These are phyloP conservation scores for Harpagus bidentatus DNA, from an alignment of 2,113 vertebrate species.

Conservation along the genomic window DNA sequence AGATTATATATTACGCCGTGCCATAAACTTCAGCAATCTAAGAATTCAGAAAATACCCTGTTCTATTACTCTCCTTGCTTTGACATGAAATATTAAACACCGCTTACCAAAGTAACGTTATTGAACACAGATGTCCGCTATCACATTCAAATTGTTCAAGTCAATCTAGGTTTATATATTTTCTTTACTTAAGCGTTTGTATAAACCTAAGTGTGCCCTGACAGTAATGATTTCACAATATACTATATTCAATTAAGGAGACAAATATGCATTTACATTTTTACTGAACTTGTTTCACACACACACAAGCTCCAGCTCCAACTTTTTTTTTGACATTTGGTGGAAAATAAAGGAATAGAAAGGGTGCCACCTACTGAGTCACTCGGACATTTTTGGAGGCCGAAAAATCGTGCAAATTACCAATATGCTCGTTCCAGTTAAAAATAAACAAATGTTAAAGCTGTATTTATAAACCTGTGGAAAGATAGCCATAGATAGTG, in stretches of 20 bases:
- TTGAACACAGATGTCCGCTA: slow-evolving; percentile 78
- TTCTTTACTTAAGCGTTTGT: slow-evolving; percentile 65
- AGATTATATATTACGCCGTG: slow-evolving; percentile 52
- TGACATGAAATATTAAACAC: slow-evolving; percentile 82
- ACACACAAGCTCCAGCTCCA: background rate
- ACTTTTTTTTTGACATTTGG: background rate
- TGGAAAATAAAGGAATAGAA: slow-evolving; percentile 55
- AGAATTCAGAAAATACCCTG: slow-evolving; percentile 59
- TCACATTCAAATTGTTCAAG: slow-evolving; percentile 75
- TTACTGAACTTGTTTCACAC: slow-evolving; percentile 30
- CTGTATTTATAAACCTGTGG: background rate
- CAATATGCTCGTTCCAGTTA: background rate
- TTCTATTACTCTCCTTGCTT: slow-evolving; percentile 56
- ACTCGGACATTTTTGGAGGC: slow-evolving; percentile 8
- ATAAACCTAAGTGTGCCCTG: slow-evolving; percentile 70
- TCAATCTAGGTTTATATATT: slow-evolving; percentile 73
- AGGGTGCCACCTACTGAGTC: slow-evolving; percentile 68
- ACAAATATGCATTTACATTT: slow-evolving; percentile 70
- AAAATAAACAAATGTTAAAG: background rate
- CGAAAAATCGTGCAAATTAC: background rate
- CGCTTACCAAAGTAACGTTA: slow-evolving; percentile 73
- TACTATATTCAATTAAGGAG: slow-evolving; percentile 72
- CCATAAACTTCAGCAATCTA: slow-evolving; percentile 63
- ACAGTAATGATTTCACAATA: slow-evolving; percentile 79
- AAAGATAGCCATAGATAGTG: background rate